Conservation (phyloP, 1,140 invertebrate genomes). For the Aphelenchoides besseyi region DNA sequence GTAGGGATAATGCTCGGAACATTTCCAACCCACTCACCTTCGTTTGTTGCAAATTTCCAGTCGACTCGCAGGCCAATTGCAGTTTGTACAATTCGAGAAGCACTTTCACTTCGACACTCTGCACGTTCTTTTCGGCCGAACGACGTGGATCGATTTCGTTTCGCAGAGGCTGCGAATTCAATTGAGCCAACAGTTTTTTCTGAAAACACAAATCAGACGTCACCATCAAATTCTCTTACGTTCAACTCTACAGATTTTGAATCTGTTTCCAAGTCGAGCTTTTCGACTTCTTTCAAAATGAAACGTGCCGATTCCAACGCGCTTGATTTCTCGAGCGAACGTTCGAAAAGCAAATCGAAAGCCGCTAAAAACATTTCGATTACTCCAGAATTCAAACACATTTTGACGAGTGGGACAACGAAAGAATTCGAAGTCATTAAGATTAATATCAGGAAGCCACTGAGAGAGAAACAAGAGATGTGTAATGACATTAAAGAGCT, state of each 20-base stretch:
- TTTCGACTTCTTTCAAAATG: background rate
- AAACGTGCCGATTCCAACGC: background rate
- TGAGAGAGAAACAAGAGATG: background rate
- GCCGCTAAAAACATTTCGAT: background rate
- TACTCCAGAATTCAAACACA: too few species aligned
- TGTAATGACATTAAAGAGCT: background rate
- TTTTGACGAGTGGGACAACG: background rate
- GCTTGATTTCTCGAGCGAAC: background rate
- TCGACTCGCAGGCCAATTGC: background rate
- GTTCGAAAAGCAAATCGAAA: background rate
- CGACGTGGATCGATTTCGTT: constrained; percentile 8
- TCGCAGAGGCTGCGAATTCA: background rate
- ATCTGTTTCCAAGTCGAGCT: background rate
- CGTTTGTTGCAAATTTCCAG: background rate
- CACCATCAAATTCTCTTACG: background rate
- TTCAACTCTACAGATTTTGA: background rate
- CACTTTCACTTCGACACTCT: constrained; percentile 12
- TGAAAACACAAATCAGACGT: background rate
- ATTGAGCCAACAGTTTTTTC: background rate
- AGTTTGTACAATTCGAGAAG: constrained; percentile 20
- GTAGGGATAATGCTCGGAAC: background rate
- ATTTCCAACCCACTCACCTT: background rate
- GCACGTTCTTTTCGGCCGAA: constrained; percentile 6
- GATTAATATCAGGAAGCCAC: background rate
- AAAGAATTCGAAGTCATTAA: background rate